These are phyloP conservation scores for Cydia amplana DNA, from an alignment of 1,140 invertebrate genomes.

Conservation along the genomic window DNA sequence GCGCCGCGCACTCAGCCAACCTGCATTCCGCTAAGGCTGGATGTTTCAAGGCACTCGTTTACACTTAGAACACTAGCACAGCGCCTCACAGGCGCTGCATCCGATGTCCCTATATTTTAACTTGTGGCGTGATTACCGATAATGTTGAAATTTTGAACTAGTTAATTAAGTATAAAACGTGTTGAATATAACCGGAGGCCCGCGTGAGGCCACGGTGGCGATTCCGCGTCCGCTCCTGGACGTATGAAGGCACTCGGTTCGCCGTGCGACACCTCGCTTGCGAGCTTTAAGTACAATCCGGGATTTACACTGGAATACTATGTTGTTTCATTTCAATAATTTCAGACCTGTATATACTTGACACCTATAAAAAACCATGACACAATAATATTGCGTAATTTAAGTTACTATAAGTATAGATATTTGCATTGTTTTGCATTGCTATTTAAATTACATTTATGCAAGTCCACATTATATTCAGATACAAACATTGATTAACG, in stretches of 20 bases:
- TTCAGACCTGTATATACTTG: background rate
- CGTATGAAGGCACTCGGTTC: constrained; percentile 1
- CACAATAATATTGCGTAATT: constrained; percentile 1
- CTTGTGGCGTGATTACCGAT: constrained; percentile 20
- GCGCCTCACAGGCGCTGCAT: constrained; percentile 23
- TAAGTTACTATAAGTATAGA: constrained; percentile 4
- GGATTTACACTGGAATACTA: background rate
- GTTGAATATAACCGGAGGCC: background rate
- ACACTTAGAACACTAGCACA: constrained; percentile 42
- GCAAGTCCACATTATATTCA: constrained; percentile 17
- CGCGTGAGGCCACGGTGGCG: background rate
- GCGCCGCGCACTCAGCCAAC: constrained; percentile 70
- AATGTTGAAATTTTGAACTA: constrained; percentile 12
- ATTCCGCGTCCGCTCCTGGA: background rate
- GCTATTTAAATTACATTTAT: constrained; percentile 21
- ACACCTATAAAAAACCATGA: background rate
- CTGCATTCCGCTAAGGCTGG: constrained; percentile 73
- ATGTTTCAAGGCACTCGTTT: constrained; percentile 77
- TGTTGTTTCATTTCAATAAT: background rate
- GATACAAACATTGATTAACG: constrained; percentile 26
- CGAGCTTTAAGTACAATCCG: constrained; percentile 9
- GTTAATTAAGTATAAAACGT: constrained; percentile 18
- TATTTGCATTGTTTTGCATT: constrained; percentile 32
- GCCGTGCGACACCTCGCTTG: constrained; percentile 12
- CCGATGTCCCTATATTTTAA: constrained; percentile 4